Evolutionary conservation across 2,888 invertebrate species (phyloP).

Genomic region (Tetragonula carbonaria): DNA sequence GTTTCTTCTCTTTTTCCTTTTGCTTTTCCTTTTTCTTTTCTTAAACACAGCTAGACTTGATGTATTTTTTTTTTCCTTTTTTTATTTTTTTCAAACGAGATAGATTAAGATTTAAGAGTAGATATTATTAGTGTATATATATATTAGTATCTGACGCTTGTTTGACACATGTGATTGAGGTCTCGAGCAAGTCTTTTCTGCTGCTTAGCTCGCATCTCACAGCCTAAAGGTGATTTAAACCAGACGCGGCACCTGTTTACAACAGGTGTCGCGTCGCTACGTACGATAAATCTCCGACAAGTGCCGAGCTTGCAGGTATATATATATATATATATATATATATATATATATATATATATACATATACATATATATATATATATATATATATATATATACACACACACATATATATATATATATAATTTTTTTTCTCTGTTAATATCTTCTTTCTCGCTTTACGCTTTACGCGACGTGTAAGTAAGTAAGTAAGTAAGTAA

Average conservation of each 20-base stretch:
- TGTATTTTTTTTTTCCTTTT: slow-evolving; percentile 9
- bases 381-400: slow-evolving; percentile 39
- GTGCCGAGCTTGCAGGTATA: slow-evolving; percentile 68
- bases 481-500: neutral
- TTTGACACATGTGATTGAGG: slow-evolving; percentile 84
- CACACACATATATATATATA: slow-evolving; percentile 8
- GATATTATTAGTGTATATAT: slow-evolving; percentile 16
- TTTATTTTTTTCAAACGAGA: slow-evolving; percentile 47
- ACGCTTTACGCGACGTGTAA: slow-evolving; percentile 37
- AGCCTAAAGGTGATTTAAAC: slow-evolving; percentile 82
- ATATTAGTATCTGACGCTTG: slow-evolving; percentile 71
- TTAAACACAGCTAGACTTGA: slow-evolving; percentile 21
- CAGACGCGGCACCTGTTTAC: slow-evolving; percentile 68
- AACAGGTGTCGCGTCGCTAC: slow-evolving; percentile 66
- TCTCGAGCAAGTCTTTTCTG: slow-evolving; percentile 81
- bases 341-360: slow-evolving; percentile 33
- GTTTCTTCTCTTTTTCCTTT: slow-evolving; percentile 11
- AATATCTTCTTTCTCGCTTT: slow-evolving; percentile 18
- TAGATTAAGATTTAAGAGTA: slow-evolving; percentile 69
- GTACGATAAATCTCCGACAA: slow-evolving; percentile 60
- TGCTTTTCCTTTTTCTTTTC: neutral
- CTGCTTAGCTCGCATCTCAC: slow-evolving; percentile 83
- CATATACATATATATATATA: slow-evolving; percentile 42
- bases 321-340: slow-evolving; percentile 41
- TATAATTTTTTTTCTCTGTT: slow-evolving; percentile 10